These are phyloP conservation scores for Parochlus steinenii DNA, from an alignment of 2,888 invertebrate genomes.

Conservation along the genomic window DNA sequence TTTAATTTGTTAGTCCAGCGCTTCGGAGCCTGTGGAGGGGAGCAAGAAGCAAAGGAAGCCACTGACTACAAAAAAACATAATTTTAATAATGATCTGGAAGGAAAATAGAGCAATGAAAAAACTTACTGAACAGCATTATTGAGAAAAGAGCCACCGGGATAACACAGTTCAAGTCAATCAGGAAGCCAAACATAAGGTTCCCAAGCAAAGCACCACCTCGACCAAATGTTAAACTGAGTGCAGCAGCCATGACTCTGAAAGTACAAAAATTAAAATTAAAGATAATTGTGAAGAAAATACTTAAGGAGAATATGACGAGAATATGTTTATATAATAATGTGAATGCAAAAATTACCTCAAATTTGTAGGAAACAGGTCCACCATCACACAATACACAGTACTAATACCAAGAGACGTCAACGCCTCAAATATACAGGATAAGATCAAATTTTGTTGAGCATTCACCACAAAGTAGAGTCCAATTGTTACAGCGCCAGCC, in stretches of 20 bases:
- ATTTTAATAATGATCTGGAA: constrained; percentile 7
- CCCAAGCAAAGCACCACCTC: constrained; percentile 59
- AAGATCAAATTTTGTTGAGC: constrained; percentile 53
- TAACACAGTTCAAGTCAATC: constrained; percentile 60
- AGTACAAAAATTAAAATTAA: constrained; percentile 10
- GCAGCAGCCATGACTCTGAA: constrained; percentile 69
- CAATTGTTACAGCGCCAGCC: constrained; percentile 54
- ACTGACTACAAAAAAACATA: constrained; percentile 40
- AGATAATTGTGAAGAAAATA: constrained; percentile 1
- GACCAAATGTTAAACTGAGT: constrained; percentile 57
- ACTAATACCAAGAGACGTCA: constrained; percentile 64
- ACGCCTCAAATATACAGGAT: constrained; percentile 63
- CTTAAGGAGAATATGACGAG: too few species aligned
- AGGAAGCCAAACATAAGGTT: constrained; percentile 63
- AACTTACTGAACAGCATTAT: constrained; percentile 56
- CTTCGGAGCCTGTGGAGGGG: constrained; percentile 58
- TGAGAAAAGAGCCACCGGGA: constrained; percentile 57
- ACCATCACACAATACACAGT: constrained; percentile 67
- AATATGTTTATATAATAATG: constrained; percentile 2
- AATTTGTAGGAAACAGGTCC: constrained; percentile 66
- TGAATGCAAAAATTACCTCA: constrained; percentile 56
- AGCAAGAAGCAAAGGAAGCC: constrained; percentile 56
- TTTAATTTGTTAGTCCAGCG: constrained; percentile 38
- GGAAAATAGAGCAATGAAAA: constrained; percentile 9
- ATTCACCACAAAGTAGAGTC: constrained; percentile 56